phyloP scores from a whole-genome alignment of 2,888 invertebrate species.

The Dorcus parallelipipedus region DNA sequence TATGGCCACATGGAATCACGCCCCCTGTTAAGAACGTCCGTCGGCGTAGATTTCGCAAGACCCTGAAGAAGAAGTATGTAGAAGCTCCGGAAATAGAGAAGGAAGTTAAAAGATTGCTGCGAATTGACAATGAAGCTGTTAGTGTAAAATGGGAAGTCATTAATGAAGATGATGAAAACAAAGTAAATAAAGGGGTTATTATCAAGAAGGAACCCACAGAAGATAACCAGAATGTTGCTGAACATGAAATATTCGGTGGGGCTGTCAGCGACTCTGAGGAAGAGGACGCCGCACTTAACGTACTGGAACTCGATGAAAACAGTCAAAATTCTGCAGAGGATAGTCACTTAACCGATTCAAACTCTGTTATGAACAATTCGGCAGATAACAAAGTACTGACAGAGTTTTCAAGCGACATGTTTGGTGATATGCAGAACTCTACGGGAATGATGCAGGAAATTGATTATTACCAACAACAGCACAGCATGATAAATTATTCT shows the following conservation, averaged over 20 bases:
- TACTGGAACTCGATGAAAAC: slow-evolving; percentile 75
- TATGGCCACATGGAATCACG: slow-evolving; percentile 94
- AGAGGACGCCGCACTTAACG: slow-evolving; percentile 63
- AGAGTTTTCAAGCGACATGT: slow-evolving; percentile 63
- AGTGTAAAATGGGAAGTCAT: slow-evolving; percentile 84
- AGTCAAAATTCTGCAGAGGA: slow-evolving; percentile 73
- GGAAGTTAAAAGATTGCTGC: slow-evolving; percentile 88
- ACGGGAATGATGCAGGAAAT: slow-evolving; percentile 42
- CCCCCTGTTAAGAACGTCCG: slow-evolving; percentile 95
- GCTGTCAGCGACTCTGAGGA: slow-evolving; percentile 89
- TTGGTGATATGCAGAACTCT: slow-evolving; percentile 44
- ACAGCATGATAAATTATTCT: slow-evolving; percentile 11
- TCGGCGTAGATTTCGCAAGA: slow-evolving; percentile 88
- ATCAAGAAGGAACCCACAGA: slow-evolving; percentile 44
- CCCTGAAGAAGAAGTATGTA: slow-evolving; percentile 92
- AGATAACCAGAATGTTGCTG: slow-evolving; percentile 53
- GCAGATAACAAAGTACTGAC: slow-evolving; percentile 51
- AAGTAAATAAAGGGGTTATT: slow-evolving; percentile 47
- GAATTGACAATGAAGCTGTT: slow-evolving; percentile 90
- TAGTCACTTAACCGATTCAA: slow-evolving; percentile 69
- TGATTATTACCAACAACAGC: slow-evolving; percentile 43
- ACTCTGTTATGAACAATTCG: slow-evolving; percentile 53
- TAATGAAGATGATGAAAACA: slow-evolving; percentile 78
- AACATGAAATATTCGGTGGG: slow-evolving; percentile 89
- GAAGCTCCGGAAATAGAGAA: slow-evolving; percentile 98